Conservation (phyloP, 2,888 invertebrate genomes). For the Hypsopygia costalis region DNA sequence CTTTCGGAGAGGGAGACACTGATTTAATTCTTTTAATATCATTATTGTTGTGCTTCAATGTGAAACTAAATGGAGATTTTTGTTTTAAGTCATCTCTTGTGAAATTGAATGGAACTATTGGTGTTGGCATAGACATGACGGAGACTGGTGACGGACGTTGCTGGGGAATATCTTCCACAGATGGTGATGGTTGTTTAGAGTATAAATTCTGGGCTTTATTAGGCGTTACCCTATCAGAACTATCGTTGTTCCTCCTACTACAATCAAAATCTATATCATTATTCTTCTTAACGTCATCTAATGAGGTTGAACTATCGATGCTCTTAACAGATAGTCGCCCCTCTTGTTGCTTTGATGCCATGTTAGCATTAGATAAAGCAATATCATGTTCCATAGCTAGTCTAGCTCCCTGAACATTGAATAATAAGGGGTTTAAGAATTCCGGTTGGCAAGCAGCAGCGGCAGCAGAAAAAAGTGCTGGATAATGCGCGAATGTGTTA, state of each 20-base stretch:
- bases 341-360: conserved; percentile 73
- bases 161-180: conserved; percentile 83
- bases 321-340: conserved; percentile 67
- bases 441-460: conserved; percentile 80
- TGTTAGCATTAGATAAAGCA: conserved; percentile 73
- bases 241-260: conserved; percentile 44
- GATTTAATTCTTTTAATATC: conserved; percentile 43
- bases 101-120: conserved; percentile 53
- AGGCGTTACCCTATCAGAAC: conserved; percentile 77
- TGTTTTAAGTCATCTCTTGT: conserved; percentile 54
- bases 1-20: conserved; percentile 52
- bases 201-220: conserved; percentile 64
- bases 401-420: conserved; percentile 80
- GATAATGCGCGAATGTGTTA: conserved; percentile 82
- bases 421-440: conserved; percentile 83
- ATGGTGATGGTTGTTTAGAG: conserved; percentile 83
- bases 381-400: conserved; percentile 75
- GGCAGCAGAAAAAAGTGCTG: conserved; percentile 73
- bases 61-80: conserved; percentile 59
- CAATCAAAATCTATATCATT: conserved; percentile 55
- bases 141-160: conserved; percentile 85
- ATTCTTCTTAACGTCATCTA: conserved; percentile 58
- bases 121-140: conserved; percentile 76
- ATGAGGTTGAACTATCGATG: conserved; percentile 63
- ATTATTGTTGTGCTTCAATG: conserved; percentile 55